Conservation (phyloP, 1,140 invertebrate genomes). For the Alviniconcha marisindica region DNA sequence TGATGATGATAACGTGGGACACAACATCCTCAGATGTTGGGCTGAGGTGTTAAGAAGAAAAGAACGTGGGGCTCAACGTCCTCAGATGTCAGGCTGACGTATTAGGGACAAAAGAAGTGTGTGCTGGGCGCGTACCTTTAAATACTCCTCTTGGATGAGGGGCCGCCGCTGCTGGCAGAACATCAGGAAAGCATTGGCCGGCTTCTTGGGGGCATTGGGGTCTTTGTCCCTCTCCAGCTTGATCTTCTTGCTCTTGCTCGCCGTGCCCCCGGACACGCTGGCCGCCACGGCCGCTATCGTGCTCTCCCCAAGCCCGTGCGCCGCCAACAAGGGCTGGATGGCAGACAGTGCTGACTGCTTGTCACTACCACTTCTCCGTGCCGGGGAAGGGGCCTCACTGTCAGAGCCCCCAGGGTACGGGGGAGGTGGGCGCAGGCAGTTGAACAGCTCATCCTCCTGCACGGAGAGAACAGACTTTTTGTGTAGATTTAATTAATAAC, state of each 20-base stretch:
- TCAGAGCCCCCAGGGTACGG: constrained; percentile 46
- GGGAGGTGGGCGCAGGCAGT: constrained; percentile 48
- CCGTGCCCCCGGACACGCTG: constrained; percentile 3
- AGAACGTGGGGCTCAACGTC: no score
- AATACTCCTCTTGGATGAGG: constrained; percentile 66
- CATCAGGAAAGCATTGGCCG: constrained; percentile 71
- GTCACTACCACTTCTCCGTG: constrained; percentile 43
- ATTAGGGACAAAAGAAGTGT: no score
- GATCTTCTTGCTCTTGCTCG: constrained; percentile 47
- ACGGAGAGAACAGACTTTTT: no score
- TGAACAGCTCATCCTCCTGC: constrained; percentile 66
- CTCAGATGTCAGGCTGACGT: no score
- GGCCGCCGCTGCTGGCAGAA: constrained; percentile 68
- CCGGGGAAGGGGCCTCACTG: background rate
- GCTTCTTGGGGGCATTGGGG: constrained; percentile 64
- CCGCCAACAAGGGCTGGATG: constrained; percentile 58
- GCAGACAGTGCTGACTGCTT: constrained; percentile 50
- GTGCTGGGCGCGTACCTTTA: no score
- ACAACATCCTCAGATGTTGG: no score
- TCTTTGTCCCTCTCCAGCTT: constrained; percentile 58
- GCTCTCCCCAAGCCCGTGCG: constrained; percentile 48
- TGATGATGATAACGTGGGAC: no score
- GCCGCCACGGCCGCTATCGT: constrained; percentile 36
- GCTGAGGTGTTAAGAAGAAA: no score
- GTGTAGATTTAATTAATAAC: no score